Evolutionary conservation across 2,797 vertebrate species (phyloP).

Genomic region (Pseudotriccus pelzelni): DNA sequence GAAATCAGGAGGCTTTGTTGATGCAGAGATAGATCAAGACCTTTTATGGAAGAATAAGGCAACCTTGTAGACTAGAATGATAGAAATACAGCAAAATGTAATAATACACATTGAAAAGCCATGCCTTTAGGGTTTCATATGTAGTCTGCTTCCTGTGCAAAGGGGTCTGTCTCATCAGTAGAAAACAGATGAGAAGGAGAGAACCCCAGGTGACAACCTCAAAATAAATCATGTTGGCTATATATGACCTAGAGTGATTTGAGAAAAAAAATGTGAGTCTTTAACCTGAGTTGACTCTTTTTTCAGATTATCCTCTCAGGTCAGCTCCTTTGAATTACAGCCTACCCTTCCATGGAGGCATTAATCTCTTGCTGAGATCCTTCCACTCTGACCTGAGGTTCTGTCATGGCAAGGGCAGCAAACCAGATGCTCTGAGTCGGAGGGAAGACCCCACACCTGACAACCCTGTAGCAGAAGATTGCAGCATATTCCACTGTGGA

Average conservation of each 20-base stretch:
- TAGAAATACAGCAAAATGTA: neutral
- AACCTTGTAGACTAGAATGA: neutral
- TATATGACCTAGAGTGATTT: neutral
- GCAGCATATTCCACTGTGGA: neutral
- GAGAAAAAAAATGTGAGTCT: neutral
- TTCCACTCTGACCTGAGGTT: neutral
- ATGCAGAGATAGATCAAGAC: neutral
- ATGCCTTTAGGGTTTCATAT: neutral
- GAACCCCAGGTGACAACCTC: neutral
- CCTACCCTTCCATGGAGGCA: neutral
- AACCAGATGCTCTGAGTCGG: constrained; percentile 1
- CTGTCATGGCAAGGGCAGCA: constrained; percentile 5
- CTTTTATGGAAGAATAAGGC: neutral
- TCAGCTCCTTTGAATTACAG: neutral
- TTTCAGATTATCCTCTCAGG: constrained; percentile 29
- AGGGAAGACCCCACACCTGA: neutral
- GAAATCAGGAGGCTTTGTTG: neutral
- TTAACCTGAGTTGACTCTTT: constrained; percentile 3
- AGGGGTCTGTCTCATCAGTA: neutral
- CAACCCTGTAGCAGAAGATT: neutral
- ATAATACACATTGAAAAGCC: neutral
- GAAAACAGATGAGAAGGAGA: neutral
- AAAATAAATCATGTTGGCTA: neutral
- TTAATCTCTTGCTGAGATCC: neutral
- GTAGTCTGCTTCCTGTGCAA: neutral